Evolutionary conservation across 1,140 invertebrate genomes (phyloP), one percentile per base, ranked within the genome.

Genomic region (Neotoxoptera formosana): DNA sequence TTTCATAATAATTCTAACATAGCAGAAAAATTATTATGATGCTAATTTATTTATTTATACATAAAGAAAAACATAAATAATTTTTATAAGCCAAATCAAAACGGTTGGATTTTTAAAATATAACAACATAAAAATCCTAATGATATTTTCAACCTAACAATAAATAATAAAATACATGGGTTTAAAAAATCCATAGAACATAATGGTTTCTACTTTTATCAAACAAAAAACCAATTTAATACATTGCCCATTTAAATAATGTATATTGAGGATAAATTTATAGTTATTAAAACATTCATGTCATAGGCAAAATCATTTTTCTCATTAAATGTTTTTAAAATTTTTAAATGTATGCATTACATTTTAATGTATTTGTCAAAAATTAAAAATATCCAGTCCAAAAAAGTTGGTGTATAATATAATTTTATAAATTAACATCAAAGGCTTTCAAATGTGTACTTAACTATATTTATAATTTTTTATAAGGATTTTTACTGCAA

Each of bases 11-110:
- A 51, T 81, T 81, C 76, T 84, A 84, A 93, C n/a, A 47, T 53
- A 93, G 91, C 91, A 91, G 25, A 93, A 93, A 86, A 93, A 93
- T 51, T 86, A 93, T 84, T 84, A 92, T 92, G 45, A 93, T 45
- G 81, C 45, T 84, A 83, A 81, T 92, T 92, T 93, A 51, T 93
- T 67, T 67, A 84, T 93, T 53, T 86, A 93, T 84, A 93, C 91
- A 93, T 84, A 93, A 56, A 53, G 51, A 83, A 84, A 93, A 93
- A 81, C 30, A 84, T 34, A 81, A 53, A 91, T 36, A 51, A 86
- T 56, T 53, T 83, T 81, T n/a, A 93, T 53, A 93, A 84, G 91
- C 91, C 34, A 84, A 93, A 93, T 56, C 36, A 36, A 86, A 41
- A n/a, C n/a, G n/a, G n/a, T 93, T 51, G 76, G 67, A 47, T 81